Evolutionary conservation across 2,113 vertebrate species (phyloP), one percentile per base, ranked within the genome.

Genomic region (Tricholaema leucomelas): DNA sequence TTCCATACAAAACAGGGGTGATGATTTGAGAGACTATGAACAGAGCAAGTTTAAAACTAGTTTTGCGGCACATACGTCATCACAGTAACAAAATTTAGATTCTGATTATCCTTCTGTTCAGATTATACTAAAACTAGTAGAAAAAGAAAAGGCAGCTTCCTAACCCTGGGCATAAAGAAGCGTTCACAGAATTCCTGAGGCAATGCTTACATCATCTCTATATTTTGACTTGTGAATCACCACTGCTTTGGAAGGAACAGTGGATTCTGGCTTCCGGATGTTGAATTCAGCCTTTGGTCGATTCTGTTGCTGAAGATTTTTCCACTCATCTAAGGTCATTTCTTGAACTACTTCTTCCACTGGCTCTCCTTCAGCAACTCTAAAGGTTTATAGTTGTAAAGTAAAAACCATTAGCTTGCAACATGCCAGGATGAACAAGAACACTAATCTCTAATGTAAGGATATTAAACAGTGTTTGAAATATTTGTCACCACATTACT

Each of bases 321-420:
- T 99, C 99, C 99, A 99, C 90, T 99, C 99, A 93, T 99, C 99
- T 91, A 99, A 96, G 2, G 98, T 98, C 99, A 99, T 99, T 97
- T 99, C 98, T 95, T 98, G 94, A 90, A 98, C 97, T 95, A 98
- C 95, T 90, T 98, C 98, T 88, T 99, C 97, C 88, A 95, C 64
- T 83, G 94, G 81, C 30, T 98, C 90, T 75, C 91, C 90, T 95
- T 97, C 98, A 94, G 97, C 90, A 95, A 98, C 92, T 95, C 98
- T 98, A 88, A 87, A 94, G 70, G 90, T 94, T 85, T 35, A 95
- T 31, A 95, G 75, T 95, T 82, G 91, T 74, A 95, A 94, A 93
- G 74, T 77, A 90, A 95, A 96, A 96, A 86, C 15, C 63, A 92
- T 86, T 86, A 95, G 79, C 83, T 92, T 95, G 69, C 74, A 80